phyloP scores from a whole-genome alignment of 2,797 vertebrate genomes.

The Hoplostethus mediterraneus region DNA sequence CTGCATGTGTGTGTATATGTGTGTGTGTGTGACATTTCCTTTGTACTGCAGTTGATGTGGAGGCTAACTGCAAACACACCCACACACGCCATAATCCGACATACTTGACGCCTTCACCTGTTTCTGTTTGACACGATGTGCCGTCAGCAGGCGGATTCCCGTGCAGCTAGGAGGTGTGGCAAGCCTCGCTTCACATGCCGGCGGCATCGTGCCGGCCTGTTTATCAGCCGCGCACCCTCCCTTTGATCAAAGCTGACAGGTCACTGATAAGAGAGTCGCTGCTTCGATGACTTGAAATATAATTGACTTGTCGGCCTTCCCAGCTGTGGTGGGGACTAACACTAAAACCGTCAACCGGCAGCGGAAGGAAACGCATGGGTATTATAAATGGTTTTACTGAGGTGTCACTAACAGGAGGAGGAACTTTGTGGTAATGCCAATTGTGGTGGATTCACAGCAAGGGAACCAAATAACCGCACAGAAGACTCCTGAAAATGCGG shows the following conservation, averaged over 20 bases:
- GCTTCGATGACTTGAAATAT: constrained; percentile 54
- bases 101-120: constrained; percentile 8
- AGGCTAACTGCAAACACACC: constrained; percentile 11
- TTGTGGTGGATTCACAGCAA: not conserved
- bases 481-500: no score
- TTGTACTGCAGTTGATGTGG: not conserved
- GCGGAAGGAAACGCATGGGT: constrained; percentile 31
- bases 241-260: constrained; percentile 57
- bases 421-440: constrained; percentile 1
- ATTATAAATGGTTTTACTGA: constrained; percentile 34
- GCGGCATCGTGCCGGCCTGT: constrained; percentile 38
- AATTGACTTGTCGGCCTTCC: constrained; percentile 54
- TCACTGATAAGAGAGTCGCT: constrained; percentile 55
- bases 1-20: not conserved
- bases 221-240: constrained; percentile 38
- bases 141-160: not conserved
- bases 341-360: constrained; percentile 55
- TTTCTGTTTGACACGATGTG: not conserved
- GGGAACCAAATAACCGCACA: no score
- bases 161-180: constrained; percentile 32
- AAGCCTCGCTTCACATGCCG: constrained; percentile 36
- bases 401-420: constrained; percentile 17
- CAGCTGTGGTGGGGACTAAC: constrained; percentile 43
- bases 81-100: constrained; percentile 4
- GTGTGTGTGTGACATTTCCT: not conserved